Percentiles rank a stretch among this genome's conserved stretches.
These are phyloP conservation scores for Sus cebifrons DNA, from an alignment of 2,797 vertebrate species.

Conservation along the genomic window DNA sequence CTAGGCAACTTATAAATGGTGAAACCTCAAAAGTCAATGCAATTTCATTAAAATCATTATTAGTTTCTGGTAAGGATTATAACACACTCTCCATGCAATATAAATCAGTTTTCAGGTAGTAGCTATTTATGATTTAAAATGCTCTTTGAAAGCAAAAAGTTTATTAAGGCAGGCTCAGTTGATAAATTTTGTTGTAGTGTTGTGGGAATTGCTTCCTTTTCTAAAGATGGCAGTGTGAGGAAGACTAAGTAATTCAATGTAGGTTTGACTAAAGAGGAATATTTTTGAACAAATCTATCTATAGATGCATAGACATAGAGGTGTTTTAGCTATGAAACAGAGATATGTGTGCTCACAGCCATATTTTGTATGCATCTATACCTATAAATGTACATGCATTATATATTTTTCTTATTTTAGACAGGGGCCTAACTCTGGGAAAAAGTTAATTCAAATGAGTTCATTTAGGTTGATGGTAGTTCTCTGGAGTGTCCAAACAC, in stretches of 20 bases:
- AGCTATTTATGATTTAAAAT: constrained; percentile 55
- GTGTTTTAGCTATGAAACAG: neutral
- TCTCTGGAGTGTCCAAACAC: neutral
- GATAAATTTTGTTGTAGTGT: neutral
- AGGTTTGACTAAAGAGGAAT: neutral
- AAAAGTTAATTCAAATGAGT: neutral
- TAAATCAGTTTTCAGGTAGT: constrained; percentile 60
- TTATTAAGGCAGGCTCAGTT: neutral
- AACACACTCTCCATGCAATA: constrained; percentile 69
- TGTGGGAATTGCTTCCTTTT: neutral
- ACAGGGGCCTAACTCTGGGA: neutral
- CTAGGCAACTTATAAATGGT: constrained; percentile 71
- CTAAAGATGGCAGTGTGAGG: neutral
- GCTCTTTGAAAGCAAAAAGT: neutral
- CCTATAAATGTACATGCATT: neutral
- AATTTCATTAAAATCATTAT: constrained; percentile 73
- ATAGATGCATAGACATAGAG: neutral
- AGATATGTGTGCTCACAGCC: neutral
- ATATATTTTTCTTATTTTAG: constrained; percentile 9
- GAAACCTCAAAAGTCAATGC: constrained; percentile 55
- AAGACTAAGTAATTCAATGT: neutral
- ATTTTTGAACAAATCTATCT: neutral
- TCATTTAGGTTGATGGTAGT: neutral
- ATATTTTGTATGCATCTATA: neutral
- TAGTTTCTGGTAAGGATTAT: constrained; percentile 68